Conservation (phyloP, 2,888 invertebrate genomes). For the Drosophila testacea region DNA sequence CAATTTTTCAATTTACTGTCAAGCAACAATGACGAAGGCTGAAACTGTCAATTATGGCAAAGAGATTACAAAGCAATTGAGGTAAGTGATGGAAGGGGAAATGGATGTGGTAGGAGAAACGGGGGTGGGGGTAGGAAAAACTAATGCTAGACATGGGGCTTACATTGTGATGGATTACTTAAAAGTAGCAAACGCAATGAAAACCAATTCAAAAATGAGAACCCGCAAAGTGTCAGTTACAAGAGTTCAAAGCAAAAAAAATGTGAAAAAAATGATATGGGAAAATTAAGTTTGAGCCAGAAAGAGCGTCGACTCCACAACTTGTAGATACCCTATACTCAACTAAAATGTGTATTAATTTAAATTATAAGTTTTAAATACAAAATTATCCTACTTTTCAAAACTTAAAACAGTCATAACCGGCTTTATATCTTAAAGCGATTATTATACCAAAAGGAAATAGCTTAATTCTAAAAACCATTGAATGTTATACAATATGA, state of each 20-base stretch:
- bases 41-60: constrained; percentile 72
- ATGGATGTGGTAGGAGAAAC: neutral
- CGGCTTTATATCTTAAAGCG: no score
- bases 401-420: no score
- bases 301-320: no score
- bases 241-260: constrained; percentile 55
- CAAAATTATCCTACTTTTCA: no score
- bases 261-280: neutral
- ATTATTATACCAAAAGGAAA: no score
- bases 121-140: neutral
- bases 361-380: no score
- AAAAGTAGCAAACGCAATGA: constrained; percentile 11
- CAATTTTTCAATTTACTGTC: constrained; percentile 79
- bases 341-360: no score
- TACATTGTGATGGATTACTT: constrained; percentile 67
- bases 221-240: constrained; percentile 50
- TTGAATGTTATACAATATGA: no score
- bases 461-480: no score
- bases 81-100: constrained; percentile 1
- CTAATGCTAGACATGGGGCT: constrained; percentile 48
- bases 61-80: constrained; percentile 57
- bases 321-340: no score
- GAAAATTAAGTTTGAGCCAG: no score
- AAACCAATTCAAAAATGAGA: constrained; percentile 33
- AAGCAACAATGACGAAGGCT: constrained; percentile 52